Conservation (phyloP, 2,113 vertebrate species). For the Quiscalus mexicanus region DNA sequence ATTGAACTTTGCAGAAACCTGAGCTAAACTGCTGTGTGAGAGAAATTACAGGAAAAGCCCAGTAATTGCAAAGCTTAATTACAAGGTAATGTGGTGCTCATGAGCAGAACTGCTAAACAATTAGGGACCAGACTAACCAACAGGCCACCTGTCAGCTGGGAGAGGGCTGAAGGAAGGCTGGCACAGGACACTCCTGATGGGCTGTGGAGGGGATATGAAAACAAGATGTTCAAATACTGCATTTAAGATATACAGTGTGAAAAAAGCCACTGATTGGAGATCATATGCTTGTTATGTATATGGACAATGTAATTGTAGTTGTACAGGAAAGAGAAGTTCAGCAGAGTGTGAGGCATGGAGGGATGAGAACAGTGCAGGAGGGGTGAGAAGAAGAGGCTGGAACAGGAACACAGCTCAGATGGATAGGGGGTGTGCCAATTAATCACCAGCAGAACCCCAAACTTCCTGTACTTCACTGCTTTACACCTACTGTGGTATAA, state of each 20-base stretch:
- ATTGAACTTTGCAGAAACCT: not conserved
- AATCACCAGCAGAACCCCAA: not conserved
- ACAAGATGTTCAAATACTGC: not conserved
- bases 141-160: not conserved
- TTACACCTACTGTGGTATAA: no score
- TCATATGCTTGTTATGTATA: not conserved
- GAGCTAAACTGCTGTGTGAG: not conserved
- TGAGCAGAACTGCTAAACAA: slow-evolving; percentile 4
- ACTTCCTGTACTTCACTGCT: not conserved
- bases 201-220: not conserved
- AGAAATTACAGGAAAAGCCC: slow-evolving; percentile 2
- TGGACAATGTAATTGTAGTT: not conserved
- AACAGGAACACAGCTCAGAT: not conserved
- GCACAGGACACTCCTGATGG: not conserved
- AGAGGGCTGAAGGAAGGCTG: not conserved
- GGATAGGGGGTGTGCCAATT: not conserved
- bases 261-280: not conserved
- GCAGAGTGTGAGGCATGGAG: accelerated
- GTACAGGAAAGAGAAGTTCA: not conserved
- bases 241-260: not conserved
- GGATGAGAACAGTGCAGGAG: accelerated
- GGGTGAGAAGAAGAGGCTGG: not conserved
- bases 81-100: not conserved
- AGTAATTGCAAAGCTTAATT: not conserved
- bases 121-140: not conserved